phyloP scores from a whole-genome alignment of 2,113 vertebrate species.

The Dascyllus trimaculatus region DNA sequence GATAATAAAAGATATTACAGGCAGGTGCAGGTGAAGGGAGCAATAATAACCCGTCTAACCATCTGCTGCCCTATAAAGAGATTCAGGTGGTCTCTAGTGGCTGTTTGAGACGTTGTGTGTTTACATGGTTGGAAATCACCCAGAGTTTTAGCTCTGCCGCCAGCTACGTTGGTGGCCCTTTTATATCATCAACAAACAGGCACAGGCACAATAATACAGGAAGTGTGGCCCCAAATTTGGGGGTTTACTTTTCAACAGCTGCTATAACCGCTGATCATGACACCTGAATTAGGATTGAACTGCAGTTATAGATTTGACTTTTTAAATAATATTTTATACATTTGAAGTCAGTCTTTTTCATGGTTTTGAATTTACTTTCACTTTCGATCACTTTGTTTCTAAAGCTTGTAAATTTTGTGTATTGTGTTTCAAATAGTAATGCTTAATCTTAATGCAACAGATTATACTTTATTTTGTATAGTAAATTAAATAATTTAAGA shows the following conservation, averaged over 20 bases:
- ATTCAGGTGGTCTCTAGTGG: not conserved
- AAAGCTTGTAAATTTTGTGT: too few species aligned
- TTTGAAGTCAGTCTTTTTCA: not conserved
- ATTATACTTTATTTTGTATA: not conserved
- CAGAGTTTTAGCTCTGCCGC: not conserved
- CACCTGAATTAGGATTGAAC: not conserved
- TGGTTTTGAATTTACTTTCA: too few species aligned
- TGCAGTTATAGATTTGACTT: too few species aligned
- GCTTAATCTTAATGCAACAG: not conserved
- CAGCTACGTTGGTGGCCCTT: fast-evolving
- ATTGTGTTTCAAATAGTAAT: too few species aligned
- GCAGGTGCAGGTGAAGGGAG: not conserved
- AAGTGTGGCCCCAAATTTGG: not conserved
- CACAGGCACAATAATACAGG: fast-evolving
- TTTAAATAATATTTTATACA: too few species aligned
- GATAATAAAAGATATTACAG: too few species aligned
- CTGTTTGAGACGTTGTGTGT: not conserved
- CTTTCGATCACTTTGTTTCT: too few species aligned
- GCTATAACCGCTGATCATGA: not conserved
- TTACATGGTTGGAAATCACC: constrained; percentile 9
- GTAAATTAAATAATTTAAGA: not conserved
- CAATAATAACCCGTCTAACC: not conserved
- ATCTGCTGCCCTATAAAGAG: not conserved
- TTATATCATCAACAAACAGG: not conserved
- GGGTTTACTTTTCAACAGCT: not conserved